Conservation (phyloP, 2,113 vertebrate genomes). For the Typhlomys cinereus region DNA sequence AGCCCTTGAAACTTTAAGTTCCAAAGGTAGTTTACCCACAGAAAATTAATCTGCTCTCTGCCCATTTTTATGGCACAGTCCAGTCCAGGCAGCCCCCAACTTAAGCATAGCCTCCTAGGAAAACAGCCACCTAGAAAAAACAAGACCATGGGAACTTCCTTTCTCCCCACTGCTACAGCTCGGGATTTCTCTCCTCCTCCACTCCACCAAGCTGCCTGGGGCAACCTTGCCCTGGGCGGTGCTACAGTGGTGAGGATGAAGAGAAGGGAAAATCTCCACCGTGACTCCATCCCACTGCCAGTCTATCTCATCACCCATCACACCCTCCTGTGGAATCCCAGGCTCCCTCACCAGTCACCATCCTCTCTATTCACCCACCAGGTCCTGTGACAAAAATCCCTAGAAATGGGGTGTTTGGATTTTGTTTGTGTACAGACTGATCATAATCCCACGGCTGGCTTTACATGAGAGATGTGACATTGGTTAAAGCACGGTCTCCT, state of each 20-base stretch:
- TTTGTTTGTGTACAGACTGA: neutral
- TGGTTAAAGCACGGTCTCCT: neutral
- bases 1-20: constrained; percentile 52
- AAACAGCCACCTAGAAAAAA: constrained; percentile 64
- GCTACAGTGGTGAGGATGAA: constrained; percentile 54
- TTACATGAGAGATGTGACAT: neutral
- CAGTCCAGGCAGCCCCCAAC: constrained; percentile 63
- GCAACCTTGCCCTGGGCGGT: neutral
- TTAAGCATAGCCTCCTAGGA: constrained; percentile 28
- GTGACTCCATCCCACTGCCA: constrained; percentile 21
- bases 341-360: neutral
- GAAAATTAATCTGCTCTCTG: constrained; percentile 21
- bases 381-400: constrained; percentile 68
- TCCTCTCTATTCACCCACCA: neutral
- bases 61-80: constrained; percentile 45
- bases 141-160: constrained; percentile 65
- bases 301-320: constrained; percentile 19
- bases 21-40: constrained; percentile 71
- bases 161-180: constrained; percentile 75
- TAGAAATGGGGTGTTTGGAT: neutral
- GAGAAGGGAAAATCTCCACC: constrained; percentile 64
- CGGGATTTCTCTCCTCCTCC: constrained; percentile 68
- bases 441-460: neutral
- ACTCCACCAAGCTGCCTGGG: constrained; percentile 50
- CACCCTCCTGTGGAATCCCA: neutral